Conservation (phyloP, 2,113 vertebrate species). For the Leptocoma aspasia region DNA sequence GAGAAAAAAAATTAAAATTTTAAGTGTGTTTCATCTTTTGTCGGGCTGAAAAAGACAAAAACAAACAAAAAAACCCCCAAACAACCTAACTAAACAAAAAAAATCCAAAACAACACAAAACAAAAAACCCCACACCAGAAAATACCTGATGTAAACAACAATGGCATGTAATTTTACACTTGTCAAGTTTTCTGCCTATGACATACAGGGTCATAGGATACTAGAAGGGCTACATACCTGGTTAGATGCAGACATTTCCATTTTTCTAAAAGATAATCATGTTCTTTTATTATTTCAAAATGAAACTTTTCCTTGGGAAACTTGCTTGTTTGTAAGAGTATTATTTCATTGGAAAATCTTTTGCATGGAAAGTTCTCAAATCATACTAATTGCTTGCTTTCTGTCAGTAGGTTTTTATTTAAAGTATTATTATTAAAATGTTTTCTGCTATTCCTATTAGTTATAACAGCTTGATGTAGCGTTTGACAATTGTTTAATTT, state of each 20-base stretch:
- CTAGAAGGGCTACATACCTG: fast-evolving
- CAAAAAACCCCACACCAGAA: background rate
- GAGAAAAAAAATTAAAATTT: background rate
- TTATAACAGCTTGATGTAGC: background rate
- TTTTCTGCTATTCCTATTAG: background rate
- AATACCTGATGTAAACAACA: background rate
- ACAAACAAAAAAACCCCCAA: background rate
- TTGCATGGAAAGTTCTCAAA: background rate
- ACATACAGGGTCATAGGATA: background rate
- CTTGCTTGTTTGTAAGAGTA: background rate
- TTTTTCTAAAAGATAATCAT: background rate
- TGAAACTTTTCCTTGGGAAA: background rate
- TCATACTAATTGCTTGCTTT: background rate
- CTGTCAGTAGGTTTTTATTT: background rate
- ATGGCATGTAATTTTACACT: background rate
- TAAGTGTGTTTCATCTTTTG: background rate
- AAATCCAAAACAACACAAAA: too few relatives aligned
- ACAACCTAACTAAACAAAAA: background rate
- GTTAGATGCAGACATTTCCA: background rate
- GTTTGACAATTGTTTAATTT: background rate
- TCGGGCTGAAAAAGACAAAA: background rate
- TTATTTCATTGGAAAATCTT: background rate
- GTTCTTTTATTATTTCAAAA: background rate
- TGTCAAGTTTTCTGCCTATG: background rate
- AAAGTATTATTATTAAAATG: background rate